Base-by-base conservation (phyloP, 30 jellyfish, hydroid and myxozoan species). In the Hydractinia symbiolongicarpus region DNA sequence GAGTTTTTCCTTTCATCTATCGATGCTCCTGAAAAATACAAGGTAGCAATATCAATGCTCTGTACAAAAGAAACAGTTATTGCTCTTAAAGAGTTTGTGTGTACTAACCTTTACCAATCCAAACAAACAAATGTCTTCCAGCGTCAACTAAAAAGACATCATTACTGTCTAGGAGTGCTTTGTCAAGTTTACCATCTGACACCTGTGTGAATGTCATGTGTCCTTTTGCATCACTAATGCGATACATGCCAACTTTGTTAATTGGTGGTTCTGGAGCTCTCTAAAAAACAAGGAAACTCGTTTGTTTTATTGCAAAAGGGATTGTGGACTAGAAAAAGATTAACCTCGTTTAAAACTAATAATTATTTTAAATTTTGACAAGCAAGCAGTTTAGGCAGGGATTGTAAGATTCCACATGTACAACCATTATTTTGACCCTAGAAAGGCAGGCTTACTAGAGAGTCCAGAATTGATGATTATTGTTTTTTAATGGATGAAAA, bases 181-280 rank as follows among this genome's bases (percentile, higher is more conserved):
- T 71, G 44, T 71, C 1, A 8, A 71, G 51, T 71, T 55, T 20
- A 17, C 69, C 69, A 8, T 30, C 61, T 50, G 80, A 71, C 1
- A 64, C 74, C 40, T 64, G 19, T n/a, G 74, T n/a, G 40, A 64
- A 51, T 58, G 84, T 85, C 86, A 90, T 68, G 15, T 77, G 81
- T 73, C 95, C 97, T 20, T 84, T 87, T 4, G 93, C 95, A 81
- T 90, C 97, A 61, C 95, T 84, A 51, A 90, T 82, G 73, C 90
- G 80, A 79, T 4, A 61, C 73, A 81, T 16, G 53, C 69, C 75
- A 20, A 61, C 4, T 8, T 82, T 67, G 56, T 30, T 71, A 20
- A 50, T 30, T 9, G 80, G 80, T 9, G 80, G 80, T 7, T 64
- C 17, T 9, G 68, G 68, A 1, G 68, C 67, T 5, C 66, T 30